Base-by-base conservation (phyloP, 2,888 invertebrate genomes). In the Noctuana brunneofusca region DNA sequence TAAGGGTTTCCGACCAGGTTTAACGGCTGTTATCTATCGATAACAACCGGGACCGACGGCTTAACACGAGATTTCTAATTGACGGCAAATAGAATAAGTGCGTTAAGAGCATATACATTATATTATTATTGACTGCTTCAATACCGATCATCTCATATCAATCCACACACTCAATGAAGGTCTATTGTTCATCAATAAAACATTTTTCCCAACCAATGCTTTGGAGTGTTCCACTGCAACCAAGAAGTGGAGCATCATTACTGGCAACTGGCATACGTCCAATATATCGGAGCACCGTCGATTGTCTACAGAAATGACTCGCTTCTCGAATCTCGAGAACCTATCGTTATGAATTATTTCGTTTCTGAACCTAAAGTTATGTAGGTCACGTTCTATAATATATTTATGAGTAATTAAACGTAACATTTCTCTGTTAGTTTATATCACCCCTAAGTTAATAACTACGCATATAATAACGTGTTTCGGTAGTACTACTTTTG, bases 151-250 rank as follows among this genome's bases (percentile, higher is more conserved):
- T 49, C 27, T 49, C 24, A 48, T 35, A 35, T 14, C 27, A 55
- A 60, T 38, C 24, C 49, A 20, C 38, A 24, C 14, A 14, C 27
- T 41, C 24, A 35, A 48, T 16, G 20, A 35, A 24, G 12, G 24
- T 55, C 49, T 62, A 38, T 62, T 62, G 49, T 62, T 55, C 62
- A 41, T 55, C 32, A 41, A 49, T 55, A 55, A 35, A 41, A 62
- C 55, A 55, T 32, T 50, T 49, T 49, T 35, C 27, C 30, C 30
- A 14, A 56, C 62, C 30, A 43, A 56, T 56, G 16, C 56, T 43
- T 22, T 41, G 22, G 18, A 63, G 41, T 63, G 56, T 43, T 63
- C 49, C 41, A 41, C 49, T 56, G 50, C 62, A 62, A 49, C 49
- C 49, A 22, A 56, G 62, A 38, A 60, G 55, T 43, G 30, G 30